Evolutionary conservation across 2,888 invertebrate genomes (phyloP), one percentile per base, ranked within the genome.

Genomic region (Ctena decussata): DNA sequence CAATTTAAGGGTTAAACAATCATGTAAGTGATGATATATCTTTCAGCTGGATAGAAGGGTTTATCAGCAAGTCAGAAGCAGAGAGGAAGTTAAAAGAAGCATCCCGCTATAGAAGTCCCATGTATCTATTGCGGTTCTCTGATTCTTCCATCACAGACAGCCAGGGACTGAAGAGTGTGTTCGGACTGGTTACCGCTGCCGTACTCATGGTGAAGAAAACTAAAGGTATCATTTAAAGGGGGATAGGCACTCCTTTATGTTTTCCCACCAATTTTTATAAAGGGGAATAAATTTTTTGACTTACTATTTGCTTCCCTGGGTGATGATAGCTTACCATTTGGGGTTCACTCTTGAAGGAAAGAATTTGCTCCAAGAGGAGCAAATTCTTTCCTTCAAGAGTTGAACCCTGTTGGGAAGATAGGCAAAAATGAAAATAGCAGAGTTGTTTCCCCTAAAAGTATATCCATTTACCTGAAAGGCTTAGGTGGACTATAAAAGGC

Each of bases 141-240:
- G 89, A 89, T 73, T 77, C 73, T 18, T 79, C 86, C 57, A 84
- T 89, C 15, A 78, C 78, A 0, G 86, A 89, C 74, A 86, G 86
- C 70, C 86, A 86, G 49, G 89, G 89, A 32, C 71, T 84, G 18
- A 84, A 82, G 30, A 89, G 86, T 70, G 80, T 89, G 41, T 89
- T 86, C 57, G 84, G 84, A 5, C 72, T 73, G 32, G 53, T 89
- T 0, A 86, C 86, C 0, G 80, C 82, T 5, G 65, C 72, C 74
- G 86, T 74, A 37, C 53, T 53, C 35, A 41, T 32, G 24, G 39
- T 74, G 30, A 74, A 71, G 71, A 71, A 39, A 41, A 18, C 21
- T 12, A 30, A 44, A 71, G 71, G 71, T 71, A 49, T 11, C 41
- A 41, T 15, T 41, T 41, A 41, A 41, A 41, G 8, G 41, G 6